Base-by-base conservation (phyloP, 2,888 invertebrate species). In the Pocota personata region DNA sequence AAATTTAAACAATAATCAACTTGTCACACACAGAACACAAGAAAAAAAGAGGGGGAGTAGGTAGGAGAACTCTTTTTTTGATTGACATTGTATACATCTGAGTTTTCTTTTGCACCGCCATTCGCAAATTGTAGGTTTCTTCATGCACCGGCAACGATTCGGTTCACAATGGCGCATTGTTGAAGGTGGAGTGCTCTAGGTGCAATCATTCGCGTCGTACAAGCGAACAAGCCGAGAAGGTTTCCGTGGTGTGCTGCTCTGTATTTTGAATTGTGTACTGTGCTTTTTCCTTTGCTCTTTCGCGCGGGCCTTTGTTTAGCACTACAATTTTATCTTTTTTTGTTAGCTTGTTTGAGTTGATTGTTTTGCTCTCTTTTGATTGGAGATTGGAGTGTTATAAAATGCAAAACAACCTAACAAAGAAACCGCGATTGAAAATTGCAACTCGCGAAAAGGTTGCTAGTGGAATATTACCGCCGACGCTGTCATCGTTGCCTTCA, bases 181-280 rank as follows among this genome's bases (percentile, higher is more conserved):
- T 87, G 73, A 88, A 88, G 89, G 87, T 88, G 88, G 87, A 72
- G 50, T 60, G 80, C 79, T 88, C 69, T 84, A 88, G 88, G 88
- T 87, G 83, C 88, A 88, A 87, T 89, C 89, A 89, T 89, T 89
- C 89, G 88, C 88, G 87, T 88, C 87, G 88, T 76, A 87, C 87
- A 87, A 87, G 88, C 82, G 88, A 86, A 84, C 87, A 88, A 80
- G 69, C 67, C 67, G 73, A 58, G 83, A 83, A 58, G 82, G 46
- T 48, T 78, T 66, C 32, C 55, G 69, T 55, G 35, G 64, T 40
- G 58, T 37, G 24, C 21, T n/a, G 32, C 30, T 48, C 32, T 67
- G 52, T 35, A 30, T 62, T 60, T 69, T 69, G 60, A 21, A 19
- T 32, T 62, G 30, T 73, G 27, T 69, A 46, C 64, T 55, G 32